Conservation (phyloP, 2,797 vertebrate genomes). For the Tangara arthus region DNA sequence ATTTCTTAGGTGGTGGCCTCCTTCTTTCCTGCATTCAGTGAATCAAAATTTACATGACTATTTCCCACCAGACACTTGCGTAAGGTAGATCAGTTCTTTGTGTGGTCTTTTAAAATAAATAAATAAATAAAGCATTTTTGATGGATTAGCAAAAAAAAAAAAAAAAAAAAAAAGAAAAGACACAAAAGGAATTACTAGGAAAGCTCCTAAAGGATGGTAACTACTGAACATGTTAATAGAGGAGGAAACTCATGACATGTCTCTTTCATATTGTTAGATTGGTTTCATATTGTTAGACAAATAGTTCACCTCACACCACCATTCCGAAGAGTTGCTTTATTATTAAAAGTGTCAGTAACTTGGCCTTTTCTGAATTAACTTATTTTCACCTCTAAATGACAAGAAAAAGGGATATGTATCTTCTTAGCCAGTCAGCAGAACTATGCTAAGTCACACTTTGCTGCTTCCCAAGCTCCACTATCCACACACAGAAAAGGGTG, state of each 20-base stretch:
- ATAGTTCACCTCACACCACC: not conserved
- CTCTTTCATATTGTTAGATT: not conserved
- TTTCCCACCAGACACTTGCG: not conserved
- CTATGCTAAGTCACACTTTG: not conserved
- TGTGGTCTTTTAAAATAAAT: constrained; percentile 45
- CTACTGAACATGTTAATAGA: not conserved
- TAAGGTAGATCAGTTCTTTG: constrained; percentile 26
- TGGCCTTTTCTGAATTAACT: constrained; percentile 49
- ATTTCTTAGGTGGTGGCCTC: constrained; percentile 56
- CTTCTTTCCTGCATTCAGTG: constrained; percentile 38
- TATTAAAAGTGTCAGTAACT: constrained; percentile 58
- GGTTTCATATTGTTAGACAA: constrained; percentile 21
- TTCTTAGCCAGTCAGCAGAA: constrained; percentile 49
- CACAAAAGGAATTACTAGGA: constrained; percentile 22
- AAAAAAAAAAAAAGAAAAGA: not conserved
- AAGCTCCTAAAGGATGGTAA: constrained; percentile 25
- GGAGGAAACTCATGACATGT: not conserved
- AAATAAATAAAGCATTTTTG: not conserved
- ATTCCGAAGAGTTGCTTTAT: constrained; percentile 58
- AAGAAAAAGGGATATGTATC: constrained; percentile 39
- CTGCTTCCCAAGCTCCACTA: not conserved
- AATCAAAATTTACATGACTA: constrained; percentile 54
- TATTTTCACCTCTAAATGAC: constrained; percentile 53
- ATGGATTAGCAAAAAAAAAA: not conserved
- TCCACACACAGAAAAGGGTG: not conserved